Percentiles rank a stretch among this genome's conserved stretches.
phyloP scores from a whole-genome alignment of 1,140 invertebrate genomes.

The Laupala kohalensis region DNA sequence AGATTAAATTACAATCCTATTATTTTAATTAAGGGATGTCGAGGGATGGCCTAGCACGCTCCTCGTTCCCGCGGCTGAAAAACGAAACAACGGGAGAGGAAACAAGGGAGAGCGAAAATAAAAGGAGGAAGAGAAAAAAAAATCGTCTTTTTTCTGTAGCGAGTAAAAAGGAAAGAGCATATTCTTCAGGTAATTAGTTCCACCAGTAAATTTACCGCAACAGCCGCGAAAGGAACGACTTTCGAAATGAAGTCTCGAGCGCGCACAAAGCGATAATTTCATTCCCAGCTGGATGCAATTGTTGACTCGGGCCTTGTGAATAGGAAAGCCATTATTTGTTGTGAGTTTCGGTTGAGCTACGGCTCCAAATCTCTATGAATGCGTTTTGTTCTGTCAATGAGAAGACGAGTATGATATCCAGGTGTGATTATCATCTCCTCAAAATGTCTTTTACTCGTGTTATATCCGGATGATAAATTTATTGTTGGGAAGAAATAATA shows the following conservation, averaged over 20 bases:
- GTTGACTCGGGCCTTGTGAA: background rate
- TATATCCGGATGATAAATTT: too few relatives aligned
- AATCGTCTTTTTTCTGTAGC: background rate
- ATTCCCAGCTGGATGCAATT: background rate
- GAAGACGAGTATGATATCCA: too few relatives aligned
- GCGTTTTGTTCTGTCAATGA: too few relatives aligned
- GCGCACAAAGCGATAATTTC: background rate
- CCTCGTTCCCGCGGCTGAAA: background rate
- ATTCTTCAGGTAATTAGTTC: background rate
- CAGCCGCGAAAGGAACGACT: background rate
- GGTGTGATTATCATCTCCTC: too few relatives aligned
- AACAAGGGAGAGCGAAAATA: too few relatives aligned
- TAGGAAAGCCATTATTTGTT: background rate
- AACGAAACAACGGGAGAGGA: background rate
- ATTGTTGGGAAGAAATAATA: too few relatives aligned
- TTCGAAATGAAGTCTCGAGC: background rate
- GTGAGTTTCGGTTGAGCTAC: background rate
- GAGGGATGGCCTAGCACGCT: background rate
- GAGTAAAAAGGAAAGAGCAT: background rate
- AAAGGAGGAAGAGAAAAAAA: background rate
- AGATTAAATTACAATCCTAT: background rate
- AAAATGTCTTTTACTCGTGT: too few relatives aligned
- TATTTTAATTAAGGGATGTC: background rate
- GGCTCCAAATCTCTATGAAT: too few relatives aligned
- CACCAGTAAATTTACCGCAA: background rate